Evolutionary conservation across 2,888 invertebrate species (phyloP).

Genomic region (Zootermopsis nevadensis): DNA sequence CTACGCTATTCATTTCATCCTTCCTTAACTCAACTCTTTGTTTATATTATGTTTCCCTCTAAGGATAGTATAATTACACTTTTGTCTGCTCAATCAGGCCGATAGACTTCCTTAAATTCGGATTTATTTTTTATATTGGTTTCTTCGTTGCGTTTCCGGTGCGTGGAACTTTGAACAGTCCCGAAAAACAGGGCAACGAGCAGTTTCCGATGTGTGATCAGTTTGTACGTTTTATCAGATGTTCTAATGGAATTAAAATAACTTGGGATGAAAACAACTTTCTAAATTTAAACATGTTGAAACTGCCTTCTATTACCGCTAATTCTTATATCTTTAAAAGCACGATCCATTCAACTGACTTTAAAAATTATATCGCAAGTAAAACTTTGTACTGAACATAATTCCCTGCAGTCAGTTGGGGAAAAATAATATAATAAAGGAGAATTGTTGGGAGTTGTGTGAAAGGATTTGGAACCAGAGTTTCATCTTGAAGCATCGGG

Average conservation of each 20-base stretch:
- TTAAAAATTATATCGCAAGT: constrained; percentile 36
- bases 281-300: background rate
- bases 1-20: too few relatives aligned
- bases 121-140: too few relatives aligned
- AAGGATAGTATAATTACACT: too few relatives aligned
- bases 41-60: too few relatives aligned
- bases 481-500: constrained; percentile 13
- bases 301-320: background rate
- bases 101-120: too few relatives aligned
- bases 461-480: constrained; percentile 32
- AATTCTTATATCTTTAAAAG: background rate
- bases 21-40: too few relatives aligned
- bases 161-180: too few relatives aligned
- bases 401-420: constrained; percentile 14
- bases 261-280: background rate
- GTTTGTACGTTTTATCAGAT: too few relatives aligned
- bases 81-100: too few relatives aligned
- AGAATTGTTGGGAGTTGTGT: constrained; percentile 36
- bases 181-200: too few relatives aligned
- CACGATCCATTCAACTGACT: background rate
- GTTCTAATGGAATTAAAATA: background rate
- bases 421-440: constrained; percentile 39
- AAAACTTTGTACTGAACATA: constrained; percentile 38
- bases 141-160: too few relatives aligned
- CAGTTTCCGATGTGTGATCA: too few relatives aligned